Evolutionary conservation across 1,140 invertebrate genomes (phyloP), one percentile per base, ranked within the genome.

Genomic region (Stegodyphus dumicola): DNA sequence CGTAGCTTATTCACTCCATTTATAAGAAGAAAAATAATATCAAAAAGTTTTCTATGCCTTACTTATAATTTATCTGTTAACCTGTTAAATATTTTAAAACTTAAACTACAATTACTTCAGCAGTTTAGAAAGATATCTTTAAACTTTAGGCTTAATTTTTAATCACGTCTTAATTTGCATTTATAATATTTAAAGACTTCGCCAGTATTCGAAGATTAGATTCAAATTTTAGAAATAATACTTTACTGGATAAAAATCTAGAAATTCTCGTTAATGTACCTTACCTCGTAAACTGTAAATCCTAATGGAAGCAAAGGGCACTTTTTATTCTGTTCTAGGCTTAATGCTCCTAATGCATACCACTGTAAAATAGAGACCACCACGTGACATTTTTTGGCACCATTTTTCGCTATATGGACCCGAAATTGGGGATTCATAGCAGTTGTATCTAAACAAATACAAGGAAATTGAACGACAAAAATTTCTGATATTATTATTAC

Each of bases 311-410:
- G 92, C 74, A 93, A 89, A 3, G 91, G 89, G 83, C 90, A 91
- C 79, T 91, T 92, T 78, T 91, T 89, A 15, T 85, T 85, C 69
- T 87, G 88, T 90, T 87, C 77, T 74, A 69, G 66, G 81, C 17
- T 67, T 79, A 74, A 73, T 33, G 85, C 91, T 91, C 3, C 87
- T 87, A 92, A 92, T 88, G 93, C 92, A 89, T 94, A 94, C 88
- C 92, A 91, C 90, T 94, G 94, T n/a, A 93, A 93, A n/a, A 95
- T 92, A 9, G 94, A 94, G 17, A 94, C 93, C 53, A 95, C 94
- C 18, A 94, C 93, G 90, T 94, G 94, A 88, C 94, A 94, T 90
- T 94, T 94, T 17, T 92, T 92, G 65, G 84, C 77, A 17, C 88
- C 88, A 15, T 92, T 92, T 74, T 93, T 90, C 7, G 93, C 93